Evolutionary conservation across 2,797 vertebrate genomes (phyloP).

Genomic region (Prunella strophiata): DNA sequence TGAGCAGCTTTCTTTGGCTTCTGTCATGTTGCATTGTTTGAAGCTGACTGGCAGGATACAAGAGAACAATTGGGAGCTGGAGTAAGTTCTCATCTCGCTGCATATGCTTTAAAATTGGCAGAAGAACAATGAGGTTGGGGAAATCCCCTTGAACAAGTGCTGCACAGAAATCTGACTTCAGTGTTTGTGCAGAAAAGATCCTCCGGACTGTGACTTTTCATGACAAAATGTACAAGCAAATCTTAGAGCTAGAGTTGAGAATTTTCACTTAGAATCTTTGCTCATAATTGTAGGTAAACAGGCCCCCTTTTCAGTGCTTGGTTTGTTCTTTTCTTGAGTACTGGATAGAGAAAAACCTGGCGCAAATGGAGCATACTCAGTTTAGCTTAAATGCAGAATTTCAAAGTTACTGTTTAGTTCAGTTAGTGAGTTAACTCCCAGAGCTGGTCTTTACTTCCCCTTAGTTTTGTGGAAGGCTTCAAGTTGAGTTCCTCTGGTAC

Average conservation of each 20-base stretch:
- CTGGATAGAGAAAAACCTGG: neutral
- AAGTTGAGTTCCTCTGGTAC: neutral
- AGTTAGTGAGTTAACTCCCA: neutral
- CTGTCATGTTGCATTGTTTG: conserved; percentile 28
- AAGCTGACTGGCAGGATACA: conserved; percentile 34
- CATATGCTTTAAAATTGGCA: conserved; percentile 35
- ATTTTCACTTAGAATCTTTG: neutral
- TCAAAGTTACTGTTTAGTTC: neutral
- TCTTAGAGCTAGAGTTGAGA: neutral
- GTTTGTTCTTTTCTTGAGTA: neutral
- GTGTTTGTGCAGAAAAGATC: neutral
- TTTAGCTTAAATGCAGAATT: neutral
- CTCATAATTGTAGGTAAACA: neutral
- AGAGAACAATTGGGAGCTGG: conserved; percentile 41
- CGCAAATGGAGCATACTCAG: neutral
- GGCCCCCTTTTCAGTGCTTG: neutral
- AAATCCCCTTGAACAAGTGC: conserved; percentile 36
- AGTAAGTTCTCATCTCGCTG: conserved; percentile 34
- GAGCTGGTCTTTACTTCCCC: neutral
- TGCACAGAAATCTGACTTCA: conserved; percentile 16
- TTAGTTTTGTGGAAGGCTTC: neutral
- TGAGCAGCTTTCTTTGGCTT: conserved; percentile 9
- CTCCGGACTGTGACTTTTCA: neutral
- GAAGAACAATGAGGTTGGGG: conserved; percentile 45
- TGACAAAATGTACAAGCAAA: neutral